Percentiles rank a stretch among this genome's conserved stretches.
These are phyloP conservation scores for Epistrophella euchroma DNA, from an alignment of 2,888 invertebrate genomes.

Conservation along the genomic window DNA sequence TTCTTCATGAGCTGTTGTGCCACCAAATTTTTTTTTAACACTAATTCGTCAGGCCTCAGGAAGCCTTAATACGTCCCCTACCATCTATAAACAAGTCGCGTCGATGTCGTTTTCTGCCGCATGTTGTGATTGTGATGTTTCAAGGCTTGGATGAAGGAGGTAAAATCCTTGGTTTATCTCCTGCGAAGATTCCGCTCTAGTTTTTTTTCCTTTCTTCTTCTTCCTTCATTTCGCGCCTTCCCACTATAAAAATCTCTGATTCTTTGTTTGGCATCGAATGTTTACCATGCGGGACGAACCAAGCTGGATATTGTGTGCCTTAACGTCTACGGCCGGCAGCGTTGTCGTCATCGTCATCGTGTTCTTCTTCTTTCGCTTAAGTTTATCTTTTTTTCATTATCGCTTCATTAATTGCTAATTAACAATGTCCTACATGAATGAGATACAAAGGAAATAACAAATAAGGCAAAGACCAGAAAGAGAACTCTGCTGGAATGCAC, in stretches of 20 bases:
- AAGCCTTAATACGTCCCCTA: background rate
- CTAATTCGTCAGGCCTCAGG: background rate
- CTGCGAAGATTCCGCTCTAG: conserved; percentile 70
- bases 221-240: conserved; percentile 4
- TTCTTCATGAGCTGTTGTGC: too few species aligned
- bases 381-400: conserved; percentile 80
- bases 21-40: too few species aligned
- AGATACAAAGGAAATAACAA: conserved; percentile 74
- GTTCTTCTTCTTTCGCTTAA: conserved; percentile 40
- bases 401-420: conserved; percentile 83
- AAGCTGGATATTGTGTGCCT: conserved; percentile 23
- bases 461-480: conserved; percentile 44
- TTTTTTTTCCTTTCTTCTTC: conserved; percentile 48
- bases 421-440: conserved; percentile 81
- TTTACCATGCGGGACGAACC: conserved; percentile 1
- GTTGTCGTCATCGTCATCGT: conserved; percentile 33
- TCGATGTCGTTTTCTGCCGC: background rate
- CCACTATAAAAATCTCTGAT: background rate
- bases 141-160: conserved; percentile 8
- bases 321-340: conserved; percentile 23
- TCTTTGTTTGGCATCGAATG: conserved; percentile 42
- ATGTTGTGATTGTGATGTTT: conserved; percentile 10
- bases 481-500: conserved; percentile 28
- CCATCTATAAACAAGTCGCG: background rate
- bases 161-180: conserved; percentile 64